Evolutionary conservation across 2,888 invertebrate genomes (phyloP), one percentile per base, ranked within the genome.

Genomic region (Hypolimnas misippus): DNA sequence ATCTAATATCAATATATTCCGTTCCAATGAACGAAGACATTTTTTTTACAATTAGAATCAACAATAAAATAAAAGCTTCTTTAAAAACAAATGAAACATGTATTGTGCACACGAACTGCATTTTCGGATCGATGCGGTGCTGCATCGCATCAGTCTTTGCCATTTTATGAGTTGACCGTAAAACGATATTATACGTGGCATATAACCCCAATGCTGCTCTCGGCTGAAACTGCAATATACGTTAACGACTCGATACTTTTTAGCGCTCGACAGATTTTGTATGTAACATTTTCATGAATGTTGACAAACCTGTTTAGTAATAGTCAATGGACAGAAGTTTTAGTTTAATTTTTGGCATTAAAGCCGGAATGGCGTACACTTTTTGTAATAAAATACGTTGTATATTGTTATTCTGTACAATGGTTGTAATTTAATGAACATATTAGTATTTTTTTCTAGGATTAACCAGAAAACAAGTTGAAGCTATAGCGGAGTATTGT

Each of bases 141-240:
- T 55, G 56, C 62, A 56, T 42, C 55, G 33, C 51, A 52, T 57
- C 62, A 21, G 25, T 57, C 52, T 62, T 44, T 35, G 52, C 56
- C 62, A 52, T 33, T 62, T 57, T 57, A 52, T 52, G 52, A 33
- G 42, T 12, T 53, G 54, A 38, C 62, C 50, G 55, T 51, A 42
- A 62, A 61, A 62, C 35, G 21, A 57, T 44, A 42, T 29, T 40
- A 51, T 56, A 56, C 17, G 33, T 52, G 14, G 25, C 52, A 38
- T 53, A 46, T 19, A 35, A 19, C 35, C n/a, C 35, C 35, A 21
- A 38, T 38, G 38, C 38, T 21, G 33, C 35, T 35, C 52, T 12
- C 12, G 19, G 17, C 31, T 52, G 16, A n/a, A 38, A 52, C 35
- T 52, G 7, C 35, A 21, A 52, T 38, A 35, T 7, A 52, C 52